These are phyloP conservation scores for Chelonoidis abingdonii DNA, from an alignment of 2,113 vertebrate genomes.

Conservation along the genomic window DNA sequence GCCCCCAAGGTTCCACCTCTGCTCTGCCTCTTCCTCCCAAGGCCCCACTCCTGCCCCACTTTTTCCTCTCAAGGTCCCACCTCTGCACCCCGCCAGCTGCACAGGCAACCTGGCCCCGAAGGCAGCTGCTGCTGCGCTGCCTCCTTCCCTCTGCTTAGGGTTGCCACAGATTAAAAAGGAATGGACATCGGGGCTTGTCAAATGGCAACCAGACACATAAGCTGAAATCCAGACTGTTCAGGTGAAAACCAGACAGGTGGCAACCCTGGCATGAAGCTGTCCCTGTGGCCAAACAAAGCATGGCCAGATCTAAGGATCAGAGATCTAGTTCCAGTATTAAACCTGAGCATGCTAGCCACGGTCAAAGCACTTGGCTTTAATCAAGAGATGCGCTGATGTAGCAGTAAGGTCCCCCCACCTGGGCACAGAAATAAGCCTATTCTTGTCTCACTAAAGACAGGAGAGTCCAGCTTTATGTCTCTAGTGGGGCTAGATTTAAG, in stretches of 20 bases:
- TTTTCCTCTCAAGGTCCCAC: background rate
- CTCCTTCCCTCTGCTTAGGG: too few relatives aligned
- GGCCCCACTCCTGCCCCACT: too few relatives aligned
- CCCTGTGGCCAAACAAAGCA: background rate
- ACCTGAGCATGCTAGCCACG: background rate
- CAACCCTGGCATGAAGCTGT: background rate
- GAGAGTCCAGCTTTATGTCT: background rate
- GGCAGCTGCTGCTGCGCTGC: too few relatives aligned
- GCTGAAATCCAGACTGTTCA: too few relatives aligned
- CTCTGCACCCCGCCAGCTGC: too few relatives aligned
- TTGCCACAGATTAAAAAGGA: too few relatives aligned
- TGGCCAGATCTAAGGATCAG: rapidly evolving
- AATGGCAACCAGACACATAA: too few relatives aligned
- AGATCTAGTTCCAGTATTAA: background rate
- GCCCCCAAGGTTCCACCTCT: too few relatives aligned
- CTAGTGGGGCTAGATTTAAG: background rate
- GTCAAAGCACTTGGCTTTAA: background rate
- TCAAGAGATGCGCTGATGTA: background rate
- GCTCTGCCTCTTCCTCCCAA: too few relatives aligned
- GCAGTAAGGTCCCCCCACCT: background rate
- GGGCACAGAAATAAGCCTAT: background rate
- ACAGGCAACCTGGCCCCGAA: too few relatives aligned
- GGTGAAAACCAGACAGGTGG: too few relatives aligned
- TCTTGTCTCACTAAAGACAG: background rate
- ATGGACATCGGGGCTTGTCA: too few relatives aligned